These are phyloP conservation scores for Oxystoma pomonae DNA, from an alignment of 2,888 invertebrate species.

Conservation along the genomic window DNA sequence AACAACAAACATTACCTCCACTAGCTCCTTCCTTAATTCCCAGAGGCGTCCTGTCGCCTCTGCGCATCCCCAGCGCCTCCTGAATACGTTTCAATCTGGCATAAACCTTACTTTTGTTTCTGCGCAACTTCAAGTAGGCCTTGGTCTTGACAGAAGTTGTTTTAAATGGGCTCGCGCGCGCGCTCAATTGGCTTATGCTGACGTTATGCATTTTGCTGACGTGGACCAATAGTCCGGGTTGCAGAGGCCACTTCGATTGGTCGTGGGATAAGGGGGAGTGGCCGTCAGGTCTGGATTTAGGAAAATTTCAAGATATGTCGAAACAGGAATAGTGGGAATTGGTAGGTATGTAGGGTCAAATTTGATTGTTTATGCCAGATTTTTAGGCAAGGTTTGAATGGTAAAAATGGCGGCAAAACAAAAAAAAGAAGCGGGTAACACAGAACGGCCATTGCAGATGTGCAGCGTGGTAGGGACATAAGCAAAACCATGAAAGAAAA, in stretches of 20 bases:
- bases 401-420: not conserved
- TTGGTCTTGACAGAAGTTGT: conserved; percentile 31
- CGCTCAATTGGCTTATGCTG: conserved; percentile 40
- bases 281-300: conserved; percentile 49
- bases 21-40: conserved; percentile 49
- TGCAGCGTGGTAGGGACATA: not conserved
- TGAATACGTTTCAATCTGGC: conserved; percentile 42
- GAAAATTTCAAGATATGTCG: not conserved
- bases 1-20: conserved; percentile 46
- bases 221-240: conserved; percentile 81
- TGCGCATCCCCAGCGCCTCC: conserved; percentile 39
- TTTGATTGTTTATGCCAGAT: conserved; percentile 7
- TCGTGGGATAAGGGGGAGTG: conserved; percentile 41
- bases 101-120: conserved; percentile 42
- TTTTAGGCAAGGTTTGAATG: not conserved
- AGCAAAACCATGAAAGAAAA: no score
- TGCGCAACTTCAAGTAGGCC: conserved; percentile 36
- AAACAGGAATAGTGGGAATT: not conserved
- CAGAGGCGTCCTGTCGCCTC: conserved; percentile 44
- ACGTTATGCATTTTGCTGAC: conserved; percentile 78
- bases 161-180: conserved; percentile 35
- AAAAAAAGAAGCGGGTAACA: not conserved
- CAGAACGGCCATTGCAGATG: not conserved
- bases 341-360: not conserved
- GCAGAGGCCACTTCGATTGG: conserved; percentile 75